A percentile compares a stretch with the other conserved stretches of the same genome.
These are phyloP conservation scores for Camponotus pennsylvanicus DNA, from an alignment of 1,140 invertebrate genomes.

Conservation along the genomic window DNA sequence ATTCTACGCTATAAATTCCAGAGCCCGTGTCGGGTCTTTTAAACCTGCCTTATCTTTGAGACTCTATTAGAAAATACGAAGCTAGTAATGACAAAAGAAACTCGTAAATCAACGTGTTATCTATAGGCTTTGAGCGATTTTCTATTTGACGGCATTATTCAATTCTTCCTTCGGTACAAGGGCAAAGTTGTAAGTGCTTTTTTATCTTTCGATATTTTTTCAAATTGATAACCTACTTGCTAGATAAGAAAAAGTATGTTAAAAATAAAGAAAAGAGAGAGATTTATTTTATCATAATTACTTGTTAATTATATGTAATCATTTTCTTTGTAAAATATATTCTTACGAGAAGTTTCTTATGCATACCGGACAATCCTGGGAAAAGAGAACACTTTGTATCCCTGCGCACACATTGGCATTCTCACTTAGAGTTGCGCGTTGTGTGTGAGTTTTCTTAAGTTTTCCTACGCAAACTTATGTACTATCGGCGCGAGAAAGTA, in stretches of 20 bases:
- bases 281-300: not conserved
- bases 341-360: not conserved
- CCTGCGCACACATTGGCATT: not conserved
- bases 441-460: constrained; percentile 26
- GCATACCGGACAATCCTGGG: not conserved
- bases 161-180: too few species aligned
- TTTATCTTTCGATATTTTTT: too few species aligned
- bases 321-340: not conserved
- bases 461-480: constrained; percentile 5
- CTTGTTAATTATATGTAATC: not conserved
- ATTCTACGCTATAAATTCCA: too few species aligned
- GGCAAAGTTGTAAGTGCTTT: too few species aligned
- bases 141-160: not conserved
- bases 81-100: too few species aligned
- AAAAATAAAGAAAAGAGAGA: not conserved
- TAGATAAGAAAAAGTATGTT: not conserved
- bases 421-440: not conserved
- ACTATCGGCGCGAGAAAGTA: constrained; percentile 24
- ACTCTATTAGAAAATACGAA: too few species aligned
- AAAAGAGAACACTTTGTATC: not conserved
- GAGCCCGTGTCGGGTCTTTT: too few species aligned
- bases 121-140: not conserved
- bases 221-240: not conserved
- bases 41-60: too few species aligned
- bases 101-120: too few species aligned